Percentiles rank a stretch among this genome's conserved stretches.
phyloP scores from a whole-genome alignment of 2,888 invertebrate genomes.

The Sarcophaga subvicina region DNA sequence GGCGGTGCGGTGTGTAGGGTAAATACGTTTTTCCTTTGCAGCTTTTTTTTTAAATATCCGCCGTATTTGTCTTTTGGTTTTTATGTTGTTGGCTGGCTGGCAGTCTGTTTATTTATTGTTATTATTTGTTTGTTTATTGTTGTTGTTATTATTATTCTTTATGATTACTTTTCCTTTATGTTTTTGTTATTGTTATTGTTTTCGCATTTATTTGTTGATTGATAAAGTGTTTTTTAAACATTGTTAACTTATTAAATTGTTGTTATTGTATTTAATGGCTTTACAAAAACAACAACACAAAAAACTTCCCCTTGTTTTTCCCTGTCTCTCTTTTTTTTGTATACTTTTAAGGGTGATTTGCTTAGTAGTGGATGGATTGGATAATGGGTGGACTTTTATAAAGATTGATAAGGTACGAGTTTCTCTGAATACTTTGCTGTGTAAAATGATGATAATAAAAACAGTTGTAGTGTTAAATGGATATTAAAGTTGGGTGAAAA shows the following conservation, averaged over 20 bases:
- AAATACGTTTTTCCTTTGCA: no score
- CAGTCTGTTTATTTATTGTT: no score
- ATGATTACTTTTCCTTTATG: neutral
- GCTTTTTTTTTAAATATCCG: no score
- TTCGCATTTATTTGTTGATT: constrained; percentile 61
- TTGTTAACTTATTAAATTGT: constrained; percentile 70
- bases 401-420: constrained; percentile 50
- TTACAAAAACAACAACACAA: constrained; percentile 19
- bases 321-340: neutral
- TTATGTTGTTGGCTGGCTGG: constrained; percentile 20
- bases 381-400: constrained; percentile 54
- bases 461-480: no score
- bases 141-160: no score
- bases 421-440: neutral
- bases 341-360: constrained; percentile 25
- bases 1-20: no score
- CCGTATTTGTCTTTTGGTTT: constrained; percentile 59
- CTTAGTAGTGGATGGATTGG: constrained; percentile 1
- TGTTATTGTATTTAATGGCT: constrained; percentile 69
- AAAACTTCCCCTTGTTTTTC: constrained; percentile 17
- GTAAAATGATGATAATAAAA: no score
- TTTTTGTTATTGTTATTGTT: constrained; percentile 39
- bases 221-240: constrained; percentile 72
- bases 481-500: no score
- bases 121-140: no score